Percentiles rank a stretch among this genome's conserved stretches.
These are phyloP conservation scores for Globodera rostochiensis DNA, from an alignment of 1,140 invertebrate genomes.

Conservation along the genomic window DNA sequence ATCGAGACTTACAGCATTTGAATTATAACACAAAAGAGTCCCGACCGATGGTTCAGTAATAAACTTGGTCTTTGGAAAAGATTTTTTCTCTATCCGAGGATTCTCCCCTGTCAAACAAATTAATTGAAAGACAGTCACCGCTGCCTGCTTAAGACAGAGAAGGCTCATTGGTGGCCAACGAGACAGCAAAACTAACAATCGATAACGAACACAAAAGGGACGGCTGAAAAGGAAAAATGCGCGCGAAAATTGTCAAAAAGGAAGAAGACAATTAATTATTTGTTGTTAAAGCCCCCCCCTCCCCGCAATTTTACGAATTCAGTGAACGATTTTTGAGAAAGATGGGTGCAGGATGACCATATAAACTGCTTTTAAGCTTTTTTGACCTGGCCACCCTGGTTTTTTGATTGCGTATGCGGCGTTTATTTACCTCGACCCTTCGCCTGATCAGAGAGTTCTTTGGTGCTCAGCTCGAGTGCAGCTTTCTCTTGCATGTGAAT, in stretches of 20 bases:
- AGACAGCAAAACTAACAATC: too few species aligned
- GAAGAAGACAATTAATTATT: neutral
- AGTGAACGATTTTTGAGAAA: neutral
- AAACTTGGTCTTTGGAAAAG: too few species aligned
- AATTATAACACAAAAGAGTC: too few species aligned
- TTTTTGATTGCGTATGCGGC: neutral
- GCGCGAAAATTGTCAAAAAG: neutral
- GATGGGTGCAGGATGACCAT: neutral
- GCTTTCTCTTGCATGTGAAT: slow-evolving; percentile 4
- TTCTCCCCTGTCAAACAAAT: too few species aligned
- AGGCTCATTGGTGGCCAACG: too few species aligned
- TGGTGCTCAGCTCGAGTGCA: neutral
- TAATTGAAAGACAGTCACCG: too few species aligned
- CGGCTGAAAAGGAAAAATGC: too few species aligned
- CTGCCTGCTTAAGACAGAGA: too few species aligned
- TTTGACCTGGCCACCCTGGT: neutral
- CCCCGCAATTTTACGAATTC: neutral
- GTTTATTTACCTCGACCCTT: neutral
- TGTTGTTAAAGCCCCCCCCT: neutral
- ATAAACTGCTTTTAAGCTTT: neutral
- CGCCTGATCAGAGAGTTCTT: neutral
- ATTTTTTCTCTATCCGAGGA: too few species aligned
- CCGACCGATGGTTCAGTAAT: too few species aligned
- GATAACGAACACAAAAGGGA: too few species aligned
- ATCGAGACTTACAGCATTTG: too few species aligned